phyloP scores from a whole-genome alignment of 1,140 invertebrate genomes.

The Drosophila pseudoananassae region DNA sequence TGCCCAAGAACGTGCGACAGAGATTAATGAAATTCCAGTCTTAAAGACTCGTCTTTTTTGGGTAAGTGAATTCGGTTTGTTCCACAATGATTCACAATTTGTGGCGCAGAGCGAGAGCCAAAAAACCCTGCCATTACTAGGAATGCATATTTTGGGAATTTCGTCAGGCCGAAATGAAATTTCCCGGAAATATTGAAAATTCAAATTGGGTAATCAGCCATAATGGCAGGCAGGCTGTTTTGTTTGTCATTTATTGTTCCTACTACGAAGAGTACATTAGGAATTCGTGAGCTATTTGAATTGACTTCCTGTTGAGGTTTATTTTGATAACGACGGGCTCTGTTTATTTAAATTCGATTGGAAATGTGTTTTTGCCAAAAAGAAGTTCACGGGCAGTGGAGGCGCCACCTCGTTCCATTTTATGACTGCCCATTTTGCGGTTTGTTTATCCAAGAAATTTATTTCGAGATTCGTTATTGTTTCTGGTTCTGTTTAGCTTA shows the following conservation, averaged over 20 bases:
- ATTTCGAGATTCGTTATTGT: conserved; percentile 12
- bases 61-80: conserved; percentile 12
- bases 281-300: conserved; percentile 31
- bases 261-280: conserved; percentile 5
- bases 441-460: conserved; percentile 39
- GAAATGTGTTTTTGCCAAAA: conserved; percentile 42
- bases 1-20: conserved; percentile 42
- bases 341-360: conserved; percentile 60
- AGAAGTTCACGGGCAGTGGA: conserved; percentile 25
- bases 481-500: conserved; percentile 31
- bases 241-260: conserved; percentile 33
- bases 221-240: conserved; percentile 8
- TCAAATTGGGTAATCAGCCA: conserved; percentile 50
- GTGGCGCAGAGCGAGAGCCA: background rate
- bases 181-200: conserved; percentile 57
- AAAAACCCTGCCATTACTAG: background rate
- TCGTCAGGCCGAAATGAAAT: background rate
- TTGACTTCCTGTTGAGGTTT: conserved; percentile 27
- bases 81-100: background rate
- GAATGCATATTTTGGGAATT: background rate
- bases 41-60: conserved; percentile 33
- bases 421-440: conserved; percentile 33
- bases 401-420: conserved; percentile 38
- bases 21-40: conserved; percentile 71
- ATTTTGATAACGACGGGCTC: conserved; percentile 6